Evolutionary conservation across 2,888 invertebrate genomes (phyloP), one percentile per base, ranked within the genome.

Genomic region (Tortrix viridana): DNA sequence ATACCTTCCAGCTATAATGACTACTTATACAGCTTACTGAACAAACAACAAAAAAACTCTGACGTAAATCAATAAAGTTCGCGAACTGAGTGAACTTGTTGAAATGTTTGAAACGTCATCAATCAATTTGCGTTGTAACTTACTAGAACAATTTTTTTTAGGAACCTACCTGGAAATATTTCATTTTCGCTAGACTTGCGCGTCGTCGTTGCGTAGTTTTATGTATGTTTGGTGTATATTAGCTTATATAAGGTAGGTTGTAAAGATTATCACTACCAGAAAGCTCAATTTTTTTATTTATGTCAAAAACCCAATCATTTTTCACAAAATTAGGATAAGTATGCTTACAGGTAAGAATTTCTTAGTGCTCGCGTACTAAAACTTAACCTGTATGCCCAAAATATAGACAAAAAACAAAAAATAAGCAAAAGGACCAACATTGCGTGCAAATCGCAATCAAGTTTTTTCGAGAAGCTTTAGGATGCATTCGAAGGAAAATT

Each of bases 1-100:
- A 41, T 16, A 41, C 14, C n/a, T 16, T 12, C 32, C 7, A 9
- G 12, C 32, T 32, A 32, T 32, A 32, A 41, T 41, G 41, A n/a
- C 41, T 14, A 41, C 32, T 5, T 1, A 14, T 14, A 41, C 41
- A 16, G 16, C 41, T 41, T 16, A 14, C 14, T 6, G 5, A 41
- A 41, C 16, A 61, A 56, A 55, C 55, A 49, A 55, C 9, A 9
- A 52, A 59, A 52, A 49, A 37, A 37, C 20, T 43, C 12, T 61
- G 61, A 61, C 61, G 61, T 26, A 61, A 22, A 56, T 60, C 14
- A 18, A 43, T 5, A 43, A 14, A 14, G 16, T 20, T 41, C 12
- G 5, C 43, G 37, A 49, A 20, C 32, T 38, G 47, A 47, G 41
- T 38, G 22, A 58, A 38, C 37, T 12, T 48, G 43, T 54, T 55